Percentiles rank a stretch among this genome's conserved stretches.
phyloP scores from a whole-genome alignment of 2,888 invertebrate genomes.

The Brenthis hecate region DNA sequence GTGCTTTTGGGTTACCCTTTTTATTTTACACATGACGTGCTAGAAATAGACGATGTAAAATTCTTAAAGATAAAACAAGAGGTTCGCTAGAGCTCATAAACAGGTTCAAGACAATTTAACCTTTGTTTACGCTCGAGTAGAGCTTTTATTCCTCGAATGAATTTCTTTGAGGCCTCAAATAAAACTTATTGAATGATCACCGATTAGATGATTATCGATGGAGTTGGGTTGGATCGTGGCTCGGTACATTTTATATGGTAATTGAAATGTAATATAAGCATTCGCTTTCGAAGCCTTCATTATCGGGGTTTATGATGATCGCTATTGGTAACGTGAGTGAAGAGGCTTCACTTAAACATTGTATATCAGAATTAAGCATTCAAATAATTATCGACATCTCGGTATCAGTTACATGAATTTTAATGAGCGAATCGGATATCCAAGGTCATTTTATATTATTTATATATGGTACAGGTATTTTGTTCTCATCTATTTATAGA shows the following conservation, averaged over 20 bases:
- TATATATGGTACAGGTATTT: not conserved
- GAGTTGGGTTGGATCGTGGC: constrained; percentile 66
- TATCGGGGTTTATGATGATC: constrained; percentile 66
- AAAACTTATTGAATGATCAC: constrained; percentile 79
- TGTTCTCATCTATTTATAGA: constrained; percentile 27
- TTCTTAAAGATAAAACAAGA: constrained; percentile 67
- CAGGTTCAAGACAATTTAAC: constrained; percentile 50
- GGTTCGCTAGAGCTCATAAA: constrained; percentile 62
- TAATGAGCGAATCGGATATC: constrained; percentile 62
- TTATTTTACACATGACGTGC: constrained; percentile 52
- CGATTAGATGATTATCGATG: constrained; percentile 81
- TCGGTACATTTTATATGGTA: constrained; percentile 78
- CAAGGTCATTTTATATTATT: constrained; percentile 30
- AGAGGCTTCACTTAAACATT: constrained; percentile 45
- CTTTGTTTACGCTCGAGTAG: constrained; percentile 52
- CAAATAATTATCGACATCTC: constrained; percentile 61
- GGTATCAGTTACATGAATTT: constrained; percentile 66
- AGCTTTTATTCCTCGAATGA: constrained; percentile 49
- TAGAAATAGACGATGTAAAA: constrained; percentile 56
- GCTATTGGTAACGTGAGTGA: constrained; percentile 51
- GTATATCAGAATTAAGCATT: constrained; percentile 53
- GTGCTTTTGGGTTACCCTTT: constrained; percentile 49
- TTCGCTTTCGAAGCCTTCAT: constrained; percentile 64
- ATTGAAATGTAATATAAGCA: constrained; percentile 79
- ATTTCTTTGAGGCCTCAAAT: constrained; percentile 56